Percentiles rank a stretch among this genome's conserved stretches.
Conservation (phyloP, 1,140 invertebrate species). For the Nomia melanderi region DNA sequence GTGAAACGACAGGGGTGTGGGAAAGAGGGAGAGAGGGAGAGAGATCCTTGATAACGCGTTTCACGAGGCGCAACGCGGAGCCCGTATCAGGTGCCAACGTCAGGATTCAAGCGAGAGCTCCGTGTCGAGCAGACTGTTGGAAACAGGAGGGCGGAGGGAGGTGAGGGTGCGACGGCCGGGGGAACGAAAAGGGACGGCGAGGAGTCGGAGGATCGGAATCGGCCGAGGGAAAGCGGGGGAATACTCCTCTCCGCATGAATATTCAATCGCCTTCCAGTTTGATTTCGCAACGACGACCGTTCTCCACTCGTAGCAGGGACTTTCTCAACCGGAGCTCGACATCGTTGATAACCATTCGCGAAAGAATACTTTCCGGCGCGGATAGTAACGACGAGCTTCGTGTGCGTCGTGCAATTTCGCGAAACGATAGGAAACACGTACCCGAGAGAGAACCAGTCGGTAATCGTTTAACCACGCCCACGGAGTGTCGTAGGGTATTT, state of each 20-base stretch:
- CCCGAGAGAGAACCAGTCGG: not conserved
- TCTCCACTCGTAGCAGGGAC: conserved; percentile 45
- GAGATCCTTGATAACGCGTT: conserved; percentile 51
- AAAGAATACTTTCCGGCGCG: conserved; percentile 32
- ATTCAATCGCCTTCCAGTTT: conserved; percentile 60
- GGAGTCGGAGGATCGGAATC: not conserved
- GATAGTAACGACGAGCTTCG: not conserved
- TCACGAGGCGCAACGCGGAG: conserved; percentile 19
- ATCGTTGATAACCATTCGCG: conserved; percentile 52
- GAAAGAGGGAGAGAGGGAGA: conserved; percentile 1
- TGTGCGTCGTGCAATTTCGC: conserved; percentile 13
- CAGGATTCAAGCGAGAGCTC: conserved; percentile 41
- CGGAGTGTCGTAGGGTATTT: conserved; percentile 15
- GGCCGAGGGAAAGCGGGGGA: conserved; percentile 24
- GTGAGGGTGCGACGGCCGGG: not conserved
- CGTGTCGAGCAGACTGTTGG: conserved; percentile 27
- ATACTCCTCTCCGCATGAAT: conserved; percentile 60
- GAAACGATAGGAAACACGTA: conserved; percentile 12
- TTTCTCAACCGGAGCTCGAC: conserved; percentile 49
- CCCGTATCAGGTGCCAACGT: conserved; percentile 54
- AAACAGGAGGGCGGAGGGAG: not conserved
- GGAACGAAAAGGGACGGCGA: not conserved
- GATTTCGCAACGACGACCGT: conserved; percentile 55
- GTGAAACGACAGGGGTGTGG: too few relatives aligned
- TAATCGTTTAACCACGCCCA: conserved; percentile 7